Evolutionary conservation across 2,113 vertebrate species (phyloP).

Genomic region (Osmerus mordax): DNA sequence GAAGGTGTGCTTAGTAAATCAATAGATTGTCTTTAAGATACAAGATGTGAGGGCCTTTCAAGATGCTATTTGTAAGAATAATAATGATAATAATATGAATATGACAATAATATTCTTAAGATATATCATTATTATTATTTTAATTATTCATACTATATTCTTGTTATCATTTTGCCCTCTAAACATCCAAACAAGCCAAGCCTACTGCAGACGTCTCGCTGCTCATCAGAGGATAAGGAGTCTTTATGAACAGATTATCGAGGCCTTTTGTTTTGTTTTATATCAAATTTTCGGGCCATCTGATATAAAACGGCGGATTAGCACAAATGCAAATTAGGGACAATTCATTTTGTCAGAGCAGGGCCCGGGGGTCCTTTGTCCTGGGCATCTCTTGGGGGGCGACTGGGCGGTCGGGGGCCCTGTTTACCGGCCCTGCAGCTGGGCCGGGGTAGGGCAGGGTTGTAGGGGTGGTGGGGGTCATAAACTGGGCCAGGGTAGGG

Average conservation of each 20-base stretch:
- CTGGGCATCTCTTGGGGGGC: not conserved
- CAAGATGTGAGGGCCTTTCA: not conserved
- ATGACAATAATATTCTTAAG: not conserved
- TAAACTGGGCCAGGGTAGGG: too few relatives aligned
- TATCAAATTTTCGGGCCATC: conserved; percentile 52
- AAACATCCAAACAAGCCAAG: conserved; percentile 39
- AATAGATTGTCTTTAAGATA: not conserved
- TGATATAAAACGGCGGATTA: conserved; percentile 65
- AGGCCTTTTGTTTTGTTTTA: conserved; percentile 51
- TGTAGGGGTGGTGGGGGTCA: too few relatives aligned
- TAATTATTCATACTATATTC: not conserved
- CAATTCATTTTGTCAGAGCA: conserved; percentile 53
- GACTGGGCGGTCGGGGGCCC: conserved; percentile 23
- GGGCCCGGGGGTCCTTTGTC: conserved; percentile 24
- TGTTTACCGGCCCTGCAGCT: conserved; percentile 33
- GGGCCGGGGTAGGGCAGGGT: conserved; percentile 11
- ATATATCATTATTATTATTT: not conserved
- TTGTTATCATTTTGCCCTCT: conserved; percentile 32
- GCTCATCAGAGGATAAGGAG: conserved; percentile 58
- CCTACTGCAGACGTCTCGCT: conserved; percentile 50
- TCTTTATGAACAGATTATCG: conserved; percentile 65
- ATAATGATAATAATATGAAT: not conserved
- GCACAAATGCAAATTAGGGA: conserved; percentile 59
- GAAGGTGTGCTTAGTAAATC: not conserved
- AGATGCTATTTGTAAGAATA: not conserved